Base-by-base conservation (phyloP, 2,113 vertebrate species). In the Nesoenas mayeri region DNA sequence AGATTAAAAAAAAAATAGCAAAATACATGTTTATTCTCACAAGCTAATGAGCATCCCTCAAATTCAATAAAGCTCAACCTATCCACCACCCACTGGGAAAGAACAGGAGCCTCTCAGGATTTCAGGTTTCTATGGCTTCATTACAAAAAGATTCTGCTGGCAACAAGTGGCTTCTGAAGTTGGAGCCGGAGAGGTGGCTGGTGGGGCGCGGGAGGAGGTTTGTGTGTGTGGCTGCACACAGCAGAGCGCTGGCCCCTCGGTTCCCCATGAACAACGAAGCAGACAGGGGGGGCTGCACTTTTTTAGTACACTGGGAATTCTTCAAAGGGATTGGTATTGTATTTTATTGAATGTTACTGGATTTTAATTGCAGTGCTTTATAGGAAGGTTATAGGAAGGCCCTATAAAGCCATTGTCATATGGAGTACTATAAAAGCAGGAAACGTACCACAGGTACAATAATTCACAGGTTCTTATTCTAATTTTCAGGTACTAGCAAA, bases 161-260 rank as follows among this genome's bases (percentile, higher is more conserved):
- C 85, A 95, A 92, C 93, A 96, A 94, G 92, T 92, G 88, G 36
- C 40, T 86, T n/a, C 71, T 56, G 48, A 34, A 16, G 7, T n/a
- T 11, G 25, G 18, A 56, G n/a, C 31, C 21, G 28, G 18, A 54
- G 28, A 56, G 17, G 9, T 44, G 58, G 4, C 32, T 6, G 28
- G 14, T 12, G 48, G 34, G 18, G 72, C 15, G 13, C 5, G 18
- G 50, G 20, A 65, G 24, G 26, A 0, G 13, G 13, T 12, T 75
- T 42, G 51, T 47, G 17, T 6, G 17, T 31, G 12, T 17, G 15
- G 12, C 44, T 22, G 13, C 19, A 47, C 19, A 61, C 34, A 64
- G 57, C 15, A 85, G 79, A 16, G 67, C 56, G 26, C 10, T 38
- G 42, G 34, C 32, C 57, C 57, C 72, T 9, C 13, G 18, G 22